These are phyloP conservation scores for Hedychridium roseum DNA, from an alignment of 2,888 invertebrate species.

Conservation along the genomic window DNA sequence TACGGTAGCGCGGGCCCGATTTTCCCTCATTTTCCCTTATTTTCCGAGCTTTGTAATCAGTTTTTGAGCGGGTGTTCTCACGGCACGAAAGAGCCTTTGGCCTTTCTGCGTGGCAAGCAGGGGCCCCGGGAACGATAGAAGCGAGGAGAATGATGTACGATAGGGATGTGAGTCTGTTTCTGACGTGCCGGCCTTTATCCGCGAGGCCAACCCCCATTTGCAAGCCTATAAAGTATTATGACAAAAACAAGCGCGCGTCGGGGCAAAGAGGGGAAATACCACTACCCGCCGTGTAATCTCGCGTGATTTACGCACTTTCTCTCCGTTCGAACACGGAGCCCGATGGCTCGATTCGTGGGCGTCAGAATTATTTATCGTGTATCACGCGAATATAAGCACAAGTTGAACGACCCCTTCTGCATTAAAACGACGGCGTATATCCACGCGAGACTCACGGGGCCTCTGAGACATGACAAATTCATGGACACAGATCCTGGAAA, in stretches of 20 bases:
- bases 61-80: too few species aligned
- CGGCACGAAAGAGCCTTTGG: conserved; percentile 9
- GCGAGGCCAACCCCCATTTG: conserved; percentile 36
- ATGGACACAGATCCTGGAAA: too few species aligned
- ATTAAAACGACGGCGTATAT: too few species aligned
- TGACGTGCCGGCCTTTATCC: conserved; percentile 32
- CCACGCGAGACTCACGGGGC: too few species aligned
- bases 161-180: conserved; percentile 34
- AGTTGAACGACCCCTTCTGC: conserved; percentile 2
- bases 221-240: conserved; percentile 52
- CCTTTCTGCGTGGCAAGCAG: conserved; percentile 9
- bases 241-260: conserved; percentile 47
- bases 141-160: conserved; percentile 34
- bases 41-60: too few species aligned
- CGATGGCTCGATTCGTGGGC: background rate
- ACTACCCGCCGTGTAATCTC: conserved; percentile 26
- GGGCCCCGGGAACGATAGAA: conserved; percentile 6
- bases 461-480: too few species aligned
- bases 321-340: background rate
- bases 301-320: conserved; percentile 31
- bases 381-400: conserved; percentile 7
- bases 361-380: conserved; percentile 26
- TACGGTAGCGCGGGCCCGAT: conserved; percentile 13
- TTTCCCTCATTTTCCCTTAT: conserved; percentile 20
- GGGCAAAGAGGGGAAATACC: conserved; percentile 21